These are phyloP conservation scores for Masticophis lateralis DNA, from an alignment of 2,797 vertebrate species.

Conservation along the genomic window DNA sequence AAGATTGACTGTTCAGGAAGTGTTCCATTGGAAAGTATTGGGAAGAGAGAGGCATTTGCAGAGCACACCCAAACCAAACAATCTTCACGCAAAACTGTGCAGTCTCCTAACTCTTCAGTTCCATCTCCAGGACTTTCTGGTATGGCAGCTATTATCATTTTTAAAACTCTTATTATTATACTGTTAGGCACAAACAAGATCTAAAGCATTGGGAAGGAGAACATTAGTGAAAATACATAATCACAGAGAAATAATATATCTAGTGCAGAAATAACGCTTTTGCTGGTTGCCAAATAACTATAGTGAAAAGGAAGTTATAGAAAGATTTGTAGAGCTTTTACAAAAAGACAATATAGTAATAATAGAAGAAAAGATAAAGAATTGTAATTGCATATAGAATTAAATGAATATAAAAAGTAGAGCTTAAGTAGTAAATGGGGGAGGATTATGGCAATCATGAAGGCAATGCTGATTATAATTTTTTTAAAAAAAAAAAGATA, in stretches of 20 bases:
- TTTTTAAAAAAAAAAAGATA: not conserved
- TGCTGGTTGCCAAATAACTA: not conserved
- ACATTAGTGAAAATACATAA: not conserved
- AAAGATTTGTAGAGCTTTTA: not conserved
- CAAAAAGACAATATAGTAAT: not conserved
- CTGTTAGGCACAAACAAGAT: not conserved
- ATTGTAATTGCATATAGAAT: not conserved
- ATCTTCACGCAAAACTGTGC: slow-evolving; percentile 72
- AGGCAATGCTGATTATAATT: not conserved
- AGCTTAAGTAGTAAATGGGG: not conserved
- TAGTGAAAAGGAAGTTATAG: not conserved
- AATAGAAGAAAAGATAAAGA: not conserved
- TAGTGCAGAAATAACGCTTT: not conserved
- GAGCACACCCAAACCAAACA: slow-evolving; percentile 72
- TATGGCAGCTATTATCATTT: slow-evolving; percentile 37
- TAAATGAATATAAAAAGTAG: not conserved
- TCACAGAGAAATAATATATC: not conserved
- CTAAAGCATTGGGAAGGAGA: not conserved
- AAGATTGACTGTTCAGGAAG: slow-evolving; percentile 78
- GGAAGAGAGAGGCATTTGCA: slow-evolving; percentile 61
- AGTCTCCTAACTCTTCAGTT: slow-evolving; percentile 79
- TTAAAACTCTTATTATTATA: not conserved
- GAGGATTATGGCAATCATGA: not conserved
- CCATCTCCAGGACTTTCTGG: slow-evolving; percentile 77
- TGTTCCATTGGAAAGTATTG: slow-evolving; percentile 70